Evolutionary conservation across 2,113 vertebrate species (phyloP).

Genomic region (Corapipo altera): DNA sequence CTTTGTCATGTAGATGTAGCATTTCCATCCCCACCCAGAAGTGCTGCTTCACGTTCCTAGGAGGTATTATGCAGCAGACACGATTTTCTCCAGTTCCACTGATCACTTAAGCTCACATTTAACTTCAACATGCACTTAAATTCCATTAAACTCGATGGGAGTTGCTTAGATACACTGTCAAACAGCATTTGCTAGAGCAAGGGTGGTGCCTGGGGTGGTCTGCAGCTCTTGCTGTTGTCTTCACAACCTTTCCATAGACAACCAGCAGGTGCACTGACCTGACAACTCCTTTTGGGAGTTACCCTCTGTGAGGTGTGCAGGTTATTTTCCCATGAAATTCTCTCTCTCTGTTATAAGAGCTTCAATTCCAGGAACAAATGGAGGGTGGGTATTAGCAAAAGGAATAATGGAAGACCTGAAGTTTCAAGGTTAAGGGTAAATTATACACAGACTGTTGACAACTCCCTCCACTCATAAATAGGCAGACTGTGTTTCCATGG

Average conservation of each 20-base stretch:
- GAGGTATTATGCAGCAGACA: neutral
- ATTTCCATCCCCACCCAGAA: neutral
- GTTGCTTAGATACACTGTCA: neutral
- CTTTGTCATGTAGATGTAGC: neutral
- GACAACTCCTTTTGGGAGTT: neutral
- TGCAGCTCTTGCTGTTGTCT: neutral
- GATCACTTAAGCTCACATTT: neutral
- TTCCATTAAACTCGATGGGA: neutral
- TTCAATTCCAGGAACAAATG: neutral
- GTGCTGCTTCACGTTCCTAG: accelerated
- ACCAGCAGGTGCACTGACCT: neutral
- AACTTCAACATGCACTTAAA: neutral
- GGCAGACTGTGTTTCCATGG: neutral
- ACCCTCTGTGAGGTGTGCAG: neutral
- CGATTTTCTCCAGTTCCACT: neutral
- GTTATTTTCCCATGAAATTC: neutral
- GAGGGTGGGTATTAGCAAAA: neutral
- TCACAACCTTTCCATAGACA: neutral
- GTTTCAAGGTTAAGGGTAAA: neutral
- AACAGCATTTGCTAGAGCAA: neutral
- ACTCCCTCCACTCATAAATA: neutral
- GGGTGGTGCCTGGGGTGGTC: neutral
- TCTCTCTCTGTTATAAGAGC: neutral
- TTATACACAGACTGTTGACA: neutral
- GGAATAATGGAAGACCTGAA: neutral